These are phyloP conservation scores for Grus americana DNA, from an alignment of 2,113 vertebrate species.

Conservation along the genomic window DNA sequence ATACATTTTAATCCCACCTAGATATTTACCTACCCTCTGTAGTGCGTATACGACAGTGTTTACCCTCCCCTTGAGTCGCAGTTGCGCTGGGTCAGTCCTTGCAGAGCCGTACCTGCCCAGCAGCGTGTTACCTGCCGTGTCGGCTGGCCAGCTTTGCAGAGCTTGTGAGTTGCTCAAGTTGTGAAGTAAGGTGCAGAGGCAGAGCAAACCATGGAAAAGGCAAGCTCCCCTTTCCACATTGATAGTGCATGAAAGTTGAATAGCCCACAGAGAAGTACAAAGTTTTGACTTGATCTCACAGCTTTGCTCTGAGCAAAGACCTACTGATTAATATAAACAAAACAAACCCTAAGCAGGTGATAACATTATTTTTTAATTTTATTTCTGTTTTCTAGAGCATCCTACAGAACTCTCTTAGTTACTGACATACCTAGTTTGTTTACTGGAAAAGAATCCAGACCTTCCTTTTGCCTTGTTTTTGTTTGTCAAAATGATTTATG, in stretches of 20 bases:
- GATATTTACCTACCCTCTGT: background rate
- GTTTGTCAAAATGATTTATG: background rate
- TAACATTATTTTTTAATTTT: background rate
- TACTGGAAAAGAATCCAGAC: background rate
- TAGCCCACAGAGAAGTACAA: background rate
- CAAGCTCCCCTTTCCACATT: background rate
- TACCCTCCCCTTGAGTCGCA: background rate
- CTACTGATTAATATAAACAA: background rate
- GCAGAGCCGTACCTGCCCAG: background rate
- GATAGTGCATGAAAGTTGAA: background rate
- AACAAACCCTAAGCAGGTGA: background rate
- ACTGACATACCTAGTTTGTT: background rate
- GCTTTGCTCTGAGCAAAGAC: background rate
- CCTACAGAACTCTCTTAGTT: background rate
- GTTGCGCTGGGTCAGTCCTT: background rate
- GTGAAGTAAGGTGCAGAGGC: background rate
- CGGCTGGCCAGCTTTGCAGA: background rate
- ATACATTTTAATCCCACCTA: fast-evolving
- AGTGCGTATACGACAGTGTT: background rate
- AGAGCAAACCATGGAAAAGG: background rate
- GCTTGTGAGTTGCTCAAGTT: background rate
- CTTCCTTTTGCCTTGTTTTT: background rate
- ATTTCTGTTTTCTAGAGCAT: background rate
- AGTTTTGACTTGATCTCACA: background rate
- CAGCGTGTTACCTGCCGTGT: background rate